Evolutionary conservation across 2,113 vertebrate genomes (phyloP).

Genomic region (Mus pahari): DNA sequence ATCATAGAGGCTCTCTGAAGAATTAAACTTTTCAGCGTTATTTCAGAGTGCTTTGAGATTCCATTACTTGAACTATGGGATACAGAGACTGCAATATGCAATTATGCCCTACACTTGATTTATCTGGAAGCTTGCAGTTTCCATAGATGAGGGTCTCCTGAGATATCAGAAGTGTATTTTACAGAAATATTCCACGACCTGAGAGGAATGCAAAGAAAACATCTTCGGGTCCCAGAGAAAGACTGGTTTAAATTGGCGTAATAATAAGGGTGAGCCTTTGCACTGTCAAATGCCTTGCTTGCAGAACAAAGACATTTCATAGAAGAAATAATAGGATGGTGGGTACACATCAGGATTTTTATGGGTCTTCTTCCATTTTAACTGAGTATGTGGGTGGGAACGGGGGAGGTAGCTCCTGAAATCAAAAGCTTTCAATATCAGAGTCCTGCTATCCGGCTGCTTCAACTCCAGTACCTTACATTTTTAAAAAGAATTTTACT

Average conservation of each 20-base stretch:
- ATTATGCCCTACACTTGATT: background rate
- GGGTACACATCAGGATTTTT: background rate
- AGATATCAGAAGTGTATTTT: constrained; percentile 19
- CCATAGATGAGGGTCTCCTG: background rate
- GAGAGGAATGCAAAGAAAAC: constrained; percentile 57
- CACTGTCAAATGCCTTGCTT: constrained; percentile 6
- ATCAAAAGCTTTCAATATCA: constrained; percentile 39
- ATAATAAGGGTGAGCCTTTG: background rate
- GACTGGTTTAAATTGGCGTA: background rate
- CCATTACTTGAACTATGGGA: background rate
- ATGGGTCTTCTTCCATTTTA: constrained; percentile 29
- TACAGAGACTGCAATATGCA: background rate
- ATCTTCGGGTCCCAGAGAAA: constrained; percentile 15
- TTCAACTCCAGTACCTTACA: background rate
- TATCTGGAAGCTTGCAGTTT: background rate
- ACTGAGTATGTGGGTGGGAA: background rate
- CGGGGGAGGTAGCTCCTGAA: background rate
- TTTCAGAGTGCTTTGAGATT: constrained; percentile 3
- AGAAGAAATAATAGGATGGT: constrained; percentile 11
- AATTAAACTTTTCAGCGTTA: constrained; percentile 39
- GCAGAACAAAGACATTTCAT: background rate
- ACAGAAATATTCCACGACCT: background rate
- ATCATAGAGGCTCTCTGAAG: background rate
- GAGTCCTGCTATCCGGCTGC: background rate
- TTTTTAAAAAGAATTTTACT: background rate